These are phyloP conservation scores for Coturnix japonica DNA, from an alignment of 2,113 vertebrate species.

Conservation along the genomic window DNA sequence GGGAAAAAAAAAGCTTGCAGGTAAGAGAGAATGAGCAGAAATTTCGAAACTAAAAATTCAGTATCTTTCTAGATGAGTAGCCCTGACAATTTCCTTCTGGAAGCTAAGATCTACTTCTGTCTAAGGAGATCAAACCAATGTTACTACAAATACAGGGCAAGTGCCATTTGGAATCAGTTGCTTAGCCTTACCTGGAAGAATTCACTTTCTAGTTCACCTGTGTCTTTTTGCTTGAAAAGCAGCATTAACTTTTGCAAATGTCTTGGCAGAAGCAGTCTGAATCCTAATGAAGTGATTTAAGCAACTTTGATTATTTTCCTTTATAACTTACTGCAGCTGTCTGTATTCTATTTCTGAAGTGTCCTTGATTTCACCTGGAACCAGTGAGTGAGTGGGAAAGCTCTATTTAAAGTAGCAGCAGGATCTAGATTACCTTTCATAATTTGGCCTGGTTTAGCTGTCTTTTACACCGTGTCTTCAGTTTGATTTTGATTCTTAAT, in stretches of 20 bases:
- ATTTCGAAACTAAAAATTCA: background rate
- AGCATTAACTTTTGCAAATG: background rate
- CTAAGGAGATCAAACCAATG: background rate
- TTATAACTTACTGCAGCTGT: slow-evolving; percentile 58
- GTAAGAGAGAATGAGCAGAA: background rate
- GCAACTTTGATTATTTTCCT: slow-evolving; percentile 44
- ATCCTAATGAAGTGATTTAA: slow-evolving; percentile 41
- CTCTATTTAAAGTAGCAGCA: slow-evolving; percentile 37
- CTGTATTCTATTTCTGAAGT: slow-evolving; percentile 65
- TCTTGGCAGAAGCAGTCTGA: slow-evolving; percentile 29
- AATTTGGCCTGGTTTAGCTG: slow-evolving; percentile 13
- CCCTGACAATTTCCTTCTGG: background rate
- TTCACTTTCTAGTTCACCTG: background rate
- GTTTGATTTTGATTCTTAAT: background rate
- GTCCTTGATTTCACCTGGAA: slow-evolving; percentile 68
- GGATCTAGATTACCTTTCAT: slow-evolving; percentile 39
- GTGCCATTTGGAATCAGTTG: background rate
- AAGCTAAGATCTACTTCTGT: background rate
- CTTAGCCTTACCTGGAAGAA: background rate
- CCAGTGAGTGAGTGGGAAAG: slow-evolving; percentile 36
- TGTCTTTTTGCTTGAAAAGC: background rate
- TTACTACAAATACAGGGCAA: background rate
- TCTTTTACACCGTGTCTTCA: background rate
- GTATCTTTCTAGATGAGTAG: background rate
- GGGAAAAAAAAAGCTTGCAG: background rate